A percentile compares a stretch with the other conserved stretches of the same genome.
phyloP scores from a whole-genome alignment of 2,888 invertebrate species.

The Fragum whitleyi region DNA sequence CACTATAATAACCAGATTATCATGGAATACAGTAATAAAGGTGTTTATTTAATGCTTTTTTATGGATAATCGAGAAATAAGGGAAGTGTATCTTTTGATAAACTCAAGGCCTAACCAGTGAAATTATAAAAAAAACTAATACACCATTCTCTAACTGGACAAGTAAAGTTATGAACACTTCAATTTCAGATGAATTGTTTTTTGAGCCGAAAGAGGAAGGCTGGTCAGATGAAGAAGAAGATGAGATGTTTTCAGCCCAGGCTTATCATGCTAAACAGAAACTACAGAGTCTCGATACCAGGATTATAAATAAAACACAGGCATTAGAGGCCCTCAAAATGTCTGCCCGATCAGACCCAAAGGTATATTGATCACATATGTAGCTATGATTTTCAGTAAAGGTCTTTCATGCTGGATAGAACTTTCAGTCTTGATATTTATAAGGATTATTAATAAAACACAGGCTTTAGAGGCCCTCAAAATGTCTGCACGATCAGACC shows the following conservation, averaged over 20 bases:
- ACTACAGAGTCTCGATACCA: conserved; percentile 93
- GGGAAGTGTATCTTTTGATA: no score
- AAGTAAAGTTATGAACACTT: no score
- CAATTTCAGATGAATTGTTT: conserved; percentile 73
- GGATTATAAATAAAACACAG: conserved; percentile 93
- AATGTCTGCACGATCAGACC: conserved; percentile 92
- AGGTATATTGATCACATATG: no score
- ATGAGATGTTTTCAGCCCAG: conserved; percentile 75
- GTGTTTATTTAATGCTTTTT: no score
- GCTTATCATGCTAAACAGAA: conserved; percentile 87
- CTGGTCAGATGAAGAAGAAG: conserved; percentile 63
- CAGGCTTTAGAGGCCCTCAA: conserved; percentile 93
- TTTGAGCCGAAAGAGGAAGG: conserved; percentile 74
- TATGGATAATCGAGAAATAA: no score
- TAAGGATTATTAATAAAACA: conserved; percentile 93
- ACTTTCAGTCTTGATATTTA: conserved; percentile 93
- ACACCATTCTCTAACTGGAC: no score
- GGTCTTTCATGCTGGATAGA: conserved; percentile 86
- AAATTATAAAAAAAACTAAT: no score
- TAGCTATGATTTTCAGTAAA: conserved; percentile 78
- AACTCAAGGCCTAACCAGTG: no score
- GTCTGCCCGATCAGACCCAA: conserved; percentile 91
- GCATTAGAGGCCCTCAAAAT: conserved; percentile 93
- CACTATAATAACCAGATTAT: no score
- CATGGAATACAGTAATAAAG: no score